Evolutionary conservation across 2,113 vertebrate genomes (phyloP).

Genomic region (Mirounga angustirostris): DNA sequence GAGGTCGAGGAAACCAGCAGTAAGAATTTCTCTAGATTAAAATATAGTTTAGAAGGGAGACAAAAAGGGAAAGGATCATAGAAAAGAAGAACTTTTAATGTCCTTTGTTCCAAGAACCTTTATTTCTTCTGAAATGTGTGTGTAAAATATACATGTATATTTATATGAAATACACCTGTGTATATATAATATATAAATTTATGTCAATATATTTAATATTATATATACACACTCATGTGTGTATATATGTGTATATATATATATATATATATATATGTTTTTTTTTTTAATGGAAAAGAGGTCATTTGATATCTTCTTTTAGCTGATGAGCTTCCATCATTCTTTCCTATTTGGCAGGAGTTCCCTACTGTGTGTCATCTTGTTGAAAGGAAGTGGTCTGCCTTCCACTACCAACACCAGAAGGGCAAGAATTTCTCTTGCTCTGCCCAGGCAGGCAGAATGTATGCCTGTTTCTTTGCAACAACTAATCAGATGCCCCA

Average conservation of each 20-base stretch:
- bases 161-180: neutral
- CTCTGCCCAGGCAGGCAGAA: neutral
- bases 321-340: neutral
- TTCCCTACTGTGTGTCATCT: neutral
- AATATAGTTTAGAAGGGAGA: neutral
- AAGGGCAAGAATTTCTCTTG: neutral
- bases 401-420: neutral
- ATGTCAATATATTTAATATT: neutral
- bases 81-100: neutral
- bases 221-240: too few species aligned
- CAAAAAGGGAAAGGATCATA: neutral
- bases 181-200: neutral
- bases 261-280: too few species aligned
- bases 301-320: neutral
- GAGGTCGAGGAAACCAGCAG: neutral
- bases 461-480: neutral
- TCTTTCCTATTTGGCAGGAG: neutral
- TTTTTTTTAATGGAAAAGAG: neutral
- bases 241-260: neutral
- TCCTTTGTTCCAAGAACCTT: neutral
- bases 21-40: neutral
- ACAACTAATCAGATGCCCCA: neutral
- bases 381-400: neutral
- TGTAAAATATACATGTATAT: neutral
- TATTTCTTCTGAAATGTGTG: neutral